Evolutionary conservation across 2,113 vertebrate genomes (phyloP).

Genomic region (Emydocephalus ijimae): DNA sequence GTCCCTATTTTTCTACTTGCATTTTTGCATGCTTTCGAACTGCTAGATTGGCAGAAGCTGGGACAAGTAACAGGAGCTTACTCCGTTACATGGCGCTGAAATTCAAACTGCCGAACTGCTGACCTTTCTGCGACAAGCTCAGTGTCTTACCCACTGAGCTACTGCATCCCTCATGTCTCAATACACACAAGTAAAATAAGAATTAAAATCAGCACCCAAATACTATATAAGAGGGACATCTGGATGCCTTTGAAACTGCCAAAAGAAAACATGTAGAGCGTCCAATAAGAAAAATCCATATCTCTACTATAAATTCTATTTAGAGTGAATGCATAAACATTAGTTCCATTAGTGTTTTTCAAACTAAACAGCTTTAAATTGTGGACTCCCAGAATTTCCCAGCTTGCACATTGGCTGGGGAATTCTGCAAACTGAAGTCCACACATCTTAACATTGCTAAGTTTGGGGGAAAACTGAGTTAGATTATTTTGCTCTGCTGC

Average conservation of each 20-base stretch:
- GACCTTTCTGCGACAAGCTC: too few species aligned
- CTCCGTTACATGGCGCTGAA: too few species aligned
- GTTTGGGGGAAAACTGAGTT: not conserved
- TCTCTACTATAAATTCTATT: not conserved
- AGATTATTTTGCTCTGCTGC: conserved; percentile 34
- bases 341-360: not conserved
- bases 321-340: not conserved
- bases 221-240: not conserved
- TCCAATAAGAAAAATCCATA: not conserved
- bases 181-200: not conserved
- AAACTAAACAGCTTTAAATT: not conserved
- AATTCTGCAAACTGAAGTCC: not conserved
- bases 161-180: not conserved
- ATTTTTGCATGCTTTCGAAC: too few species aligned
- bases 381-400: not conserved
- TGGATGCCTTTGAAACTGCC: not conserved
- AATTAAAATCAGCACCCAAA: not conserved
- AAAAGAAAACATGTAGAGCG: not conserved
- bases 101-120: too few species aligned
- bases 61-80: too few species aligned
- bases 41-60: too few species aligned
- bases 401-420: not conserved
- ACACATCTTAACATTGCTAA: not conserved
- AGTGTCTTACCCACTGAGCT: too few species aligned
- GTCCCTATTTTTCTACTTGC: too few species aligned